Conservation (phyloP, 2,888 invertebrate genomes). For the Cloeon dipterum region DNA sequence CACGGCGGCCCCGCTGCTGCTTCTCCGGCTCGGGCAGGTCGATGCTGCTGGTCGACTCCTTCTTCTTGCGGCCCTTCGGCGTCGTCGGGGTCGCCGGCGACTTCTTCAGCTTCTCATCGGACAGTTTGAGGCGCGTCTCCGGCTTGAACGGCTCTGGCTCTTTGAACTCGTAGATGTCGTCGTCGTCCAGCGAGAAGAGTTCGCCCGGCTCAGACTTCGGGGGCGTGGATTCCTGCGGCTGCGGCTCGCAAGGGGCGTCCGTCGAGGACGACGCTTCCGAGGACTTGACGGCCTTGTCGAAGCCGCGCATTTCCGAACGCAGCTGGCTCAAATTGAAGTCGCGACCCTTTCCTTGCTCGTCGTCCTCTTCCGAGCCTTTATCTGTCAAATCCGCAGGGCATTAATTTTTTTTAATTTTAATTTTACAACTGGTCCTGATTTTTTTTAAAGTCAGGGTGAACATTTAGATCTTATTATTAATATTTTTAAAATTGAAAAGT, state of each 20-base stretch:
- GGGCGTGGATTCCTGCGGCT: conserved; percentile 9
- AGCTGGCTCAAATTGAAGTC: conserved; percentile 72
- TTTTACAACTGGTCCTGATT: too few relatives aligned
- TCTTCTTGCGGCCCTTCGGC: too few relatives aligned
- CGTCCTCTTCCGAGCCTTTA: conserved; percentile 11
- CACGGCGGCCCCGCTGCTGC: too few relatives aligned
- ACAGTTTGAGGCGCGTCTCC: conserved; percentile 34
- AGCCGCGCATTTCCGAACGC: conserved; percentile 59
- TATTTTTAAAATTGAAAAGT: too few relatives aligned
- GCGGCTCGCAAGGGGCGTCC: conserved; percentile 7
- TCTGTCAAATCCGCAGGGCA: too few relatives aligned
- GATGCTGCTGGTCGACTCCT: neutral
- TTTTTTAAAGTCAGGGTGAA: too few relatives aligned
- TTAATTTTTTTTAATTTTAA: too few relatives aligned
- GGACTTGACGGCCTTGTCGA: conserved; percentile 34
- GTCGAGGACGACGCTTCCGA: conserved; percentile 7
- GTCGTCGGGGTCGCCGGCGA: conserved; percentile 5
- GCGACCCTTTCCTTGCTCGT: conserved; percentile 33
- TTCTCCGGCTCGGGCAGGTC: too few relatives aligned
- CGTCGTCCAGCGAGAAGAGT: conserved; percentile 11
- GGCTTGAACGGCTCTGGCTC: conserved; percentile 75
- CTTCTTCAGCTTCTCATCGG: conserved; percentile 7
- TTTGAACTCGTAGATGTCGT: conserved; percentile 69
- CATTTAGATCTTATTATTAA: too few relatives aligned
- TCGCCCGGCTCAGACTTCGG: conserved; percentile 12